Evolutionary conservation across 2,797 vertebrate genomes (phyloP).

Genomic region (Novumbra hubbsi): DNA sequence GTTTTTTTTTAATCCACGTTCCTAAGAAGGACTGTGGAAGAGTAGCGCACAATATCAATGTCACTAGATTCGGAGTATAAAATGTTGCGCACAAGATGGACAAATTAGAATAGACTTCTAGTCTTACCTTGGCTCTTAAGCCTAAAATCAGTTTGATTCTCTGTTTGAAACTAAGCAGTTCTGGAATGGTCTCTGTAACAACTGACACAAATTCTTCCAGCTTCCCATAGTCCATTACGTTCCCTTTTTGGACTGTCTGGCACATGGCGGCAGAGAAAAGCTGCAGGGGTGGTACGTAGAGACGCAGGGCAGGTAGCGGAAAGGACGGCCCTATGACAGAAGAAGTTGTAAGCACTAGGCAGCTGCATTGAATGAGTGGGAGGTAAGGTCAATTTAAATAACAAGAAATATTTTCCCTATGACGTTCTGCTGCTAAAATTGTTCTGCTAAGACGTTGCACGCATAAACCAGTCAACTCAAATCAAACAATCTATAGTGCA

Average conservation of each 20-base stretch:
- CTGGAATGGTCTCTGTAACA: conserved; percentile 49
- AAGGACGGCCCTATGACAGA: conserved; percentile 12
- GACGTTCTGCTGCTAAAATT: no score
- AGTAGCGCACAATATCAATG: not conserved
- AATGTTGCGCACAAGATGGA: not conserved
- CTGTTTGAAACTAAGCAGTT: conserved; percentile 59
- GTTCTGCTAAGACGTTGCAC: no score
- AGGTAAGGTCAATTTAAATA: not conserved
- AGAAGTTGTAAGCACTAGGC: not conserved
- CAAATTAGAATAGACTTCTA: not conserved
- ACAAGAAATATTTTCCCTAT: not conserved
- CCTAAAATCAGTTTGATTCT: conserved; percentile 62
- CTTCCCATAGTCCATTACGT: conserved; percentile 48
- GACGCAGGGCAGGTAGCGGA: conserved; percentile 21
- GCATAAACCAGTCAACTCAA: no score
- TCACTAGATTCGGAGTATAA: not conserved
- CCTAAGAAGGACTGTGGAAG: no score
- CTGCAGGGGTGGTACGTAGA: conserved; percentile 37
- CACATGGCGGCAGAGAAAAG: conserved; percentile 57
- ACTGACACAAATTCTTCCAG: conserved; percentile 57
- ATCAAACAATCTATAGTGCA: no score
- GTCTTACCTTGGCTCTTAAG: conserved; percentile 60
- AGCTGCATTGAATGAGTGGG: not conserved
- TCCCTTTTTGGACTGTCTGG: conserved; percentile 45
- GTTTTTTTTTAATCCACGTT: no score